Conservation (phyloP, 2,888 invertebrate species). For the Drosophila vallismaia region DNA sequence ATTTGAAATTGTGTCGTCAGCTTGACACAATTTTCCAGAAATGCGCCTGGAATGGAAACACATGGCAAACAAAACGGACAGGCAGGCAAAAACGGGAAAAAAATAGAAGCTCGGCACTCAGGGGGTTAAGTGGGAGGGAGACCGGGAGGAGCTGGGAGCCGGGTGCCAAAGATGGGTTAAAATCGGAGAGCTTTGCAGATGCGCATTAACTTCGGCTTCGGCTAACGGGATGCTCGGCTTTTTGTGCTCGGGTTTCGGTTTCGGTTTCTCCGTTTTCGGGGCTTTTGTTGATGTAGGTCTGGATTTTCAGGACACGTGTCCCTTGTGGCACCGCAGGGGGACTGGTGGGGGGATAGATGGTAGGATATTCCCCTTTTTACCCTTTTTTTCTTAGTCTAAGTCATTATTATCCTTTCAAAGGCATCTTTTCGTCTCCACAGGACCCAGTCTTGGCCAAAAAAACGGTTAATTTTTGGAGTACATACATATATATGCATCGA, state of each 20-base stretch:
- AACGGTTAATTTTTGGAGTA: not conserved
- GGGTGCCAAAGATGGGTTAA: constrained; percentile 1
- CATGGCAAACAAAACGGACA: constrained; percentile 37
- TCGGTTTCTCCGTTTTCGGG: constrained; percentile 9
- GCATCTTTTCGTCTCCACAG: not conserved
- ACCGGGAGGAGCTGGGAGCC: not conserved
- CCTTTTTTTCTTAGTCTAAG: not conserved
- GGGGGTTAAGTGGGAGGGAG: too few relatives aligned
- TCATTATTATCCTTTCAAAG: not conserved
- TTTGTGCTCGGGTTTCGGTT: constrained; percentile 30
- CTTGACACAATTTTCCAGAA: constrained; percentile 82
- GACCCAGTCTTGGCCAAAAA: not conserved
- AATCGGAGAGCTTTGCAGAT: constrained; percentile 54
- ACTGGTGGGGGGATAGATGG: not conserved
- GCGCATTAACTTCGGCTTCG: constrained; percentile 31
- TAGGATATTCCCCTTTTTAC: constrained; percentile 8
- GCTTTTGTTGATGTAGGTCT: constrained; percentile 82
- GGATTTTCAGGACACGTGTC: constrained; percentile 77
- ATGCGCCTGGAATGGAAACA: constrained; percentile 76
- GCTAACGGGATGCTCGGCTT: constrained; percentile 24
- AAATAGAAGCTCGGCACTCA: too few relatives aligned
- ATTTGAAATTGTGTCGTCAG: constrained; percentile 79
- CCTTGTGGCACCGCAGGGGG: constrained; percentile 14
- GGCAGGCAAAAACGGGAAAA: too few relatives aligned
- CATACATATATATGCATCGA: not conserved